Evolutionary conservation across 2,888 invertebrate species (phyloP).

Genomic region (Oscheius sp.): DNA sequence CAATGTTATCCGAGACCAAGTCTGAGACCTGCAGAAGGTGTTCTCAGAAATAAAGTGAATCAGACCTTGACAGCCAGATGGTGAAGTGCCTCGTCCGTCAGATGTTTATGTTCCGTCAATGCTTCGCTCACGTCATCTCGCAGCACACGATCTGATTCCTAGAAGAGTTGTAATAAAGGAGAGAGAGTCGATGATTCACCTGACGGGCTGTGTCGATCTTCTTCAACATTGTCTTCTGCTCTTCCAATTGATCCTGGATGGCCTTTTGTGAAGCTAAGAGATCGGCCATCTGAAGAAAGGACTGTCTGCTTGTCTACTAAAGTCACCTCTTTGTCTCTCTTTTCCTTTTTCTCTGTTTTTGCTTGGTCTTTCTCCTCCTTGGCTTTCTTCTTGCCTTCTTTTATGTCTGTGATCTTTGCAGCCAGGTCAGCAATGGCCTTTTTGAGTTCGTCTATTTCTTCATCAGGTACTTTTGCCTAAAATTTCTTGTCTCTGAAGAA

Average conservation of each 20-base stretch:
- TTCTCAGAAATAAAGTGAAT: background rate
- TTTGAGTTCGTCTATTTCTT: background rate
- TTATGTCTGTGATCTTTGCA: background rate
- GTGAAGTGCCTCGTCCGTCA: conserved; percentile 12
- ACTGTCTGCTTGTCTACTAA: background rate
- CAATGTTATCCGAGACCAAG: background rate
- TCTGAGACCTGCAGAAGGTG: conserved; percentile 6
- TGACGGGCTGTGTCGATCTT: conserved; percentile 24
- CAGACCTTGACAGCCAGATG: conserved; percentile 12
- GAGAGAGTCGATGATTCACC: no score
- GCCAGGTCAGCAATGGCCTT: conserved; percentile 3
- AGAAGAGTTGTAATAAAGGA: background rate
- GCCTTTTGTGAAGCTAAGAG: background rate
- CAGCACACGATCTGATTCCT: conserved; percentile 18
- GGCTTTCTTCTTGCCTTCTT: background rate
- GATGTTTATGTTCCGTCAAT: conserved; percentile 25
- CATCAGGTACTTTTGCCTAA: background rate
- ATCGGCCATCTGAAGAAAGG: background rate
- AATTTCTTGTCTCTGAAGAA: background rate
- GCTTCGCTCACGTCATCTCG: conserved; percentile 28
- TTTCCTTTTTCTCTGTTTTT: background rate
- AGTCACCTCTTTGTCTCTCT: conserved; percentile 16
- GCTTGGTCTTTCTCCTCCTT: background rate
- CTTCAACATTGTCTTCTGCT: conserved; percentile 9
- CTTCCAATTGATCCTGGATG: conserved; percentile 27